These are phyloP conservation scores for Dicerorhinus sumatrensis DNA, from an alignment of 2,113 vertebrate species.

Conservation along the genomic window DNA sequence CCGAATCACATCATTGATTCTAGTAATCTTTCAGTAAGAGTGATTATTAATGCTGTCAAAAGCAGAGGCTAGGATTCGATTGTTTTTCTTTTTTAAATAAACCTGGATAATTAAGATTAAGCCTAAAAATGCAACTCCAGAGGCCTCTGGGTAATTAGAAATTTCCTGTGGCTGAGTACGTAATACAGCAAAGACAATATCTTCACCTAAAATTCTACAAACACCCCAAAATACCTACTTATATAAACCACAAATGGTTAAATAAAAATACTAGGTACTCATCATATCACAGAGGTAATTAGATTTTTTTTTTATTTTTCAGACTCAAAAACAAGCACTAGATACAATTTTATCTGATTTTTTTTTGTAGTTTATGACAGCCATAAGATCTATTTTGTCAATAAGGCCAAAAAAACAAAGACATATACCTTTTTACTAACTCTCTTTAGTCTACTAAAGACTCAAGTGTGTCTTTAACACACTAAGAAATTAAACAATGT, in stretches of 20 bases:
- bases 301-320: background rate
- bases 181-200: background rate
- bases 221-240: background rate
- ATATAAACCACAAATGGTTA: background rate
- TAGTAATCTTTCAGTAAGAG: slow-evolving; percentile 84
- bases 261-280: background rate
- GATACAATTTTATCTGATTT: slow-evolving; percentile 2
- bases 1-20: slow-evolving; percentile 85
- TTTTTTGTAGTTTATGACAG: background rate
- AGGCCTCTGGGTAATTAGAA: slow-evolving; percentile 39
- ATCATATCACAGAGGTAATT: background rate
- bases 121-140: slow-evolving; percentile 66
- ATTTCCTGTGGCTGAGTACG: background rate
- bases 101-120: slow-evolving; percentile 82
- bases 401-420: background rate
- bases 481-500: slow-evolving; percentile 1
- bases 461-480: background rate
- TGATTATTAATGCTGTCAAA: slow-evolving; percentile 82
- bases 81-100: slow-evolving; percentile 41
- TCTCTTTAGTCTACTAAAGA: too few relatives aligned
- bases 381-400: background rate
- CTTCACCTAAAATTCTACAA: background rate
- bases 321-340: background rate
- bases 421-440: background rate
- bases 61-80: slow-evolving; percentile 62